Evolutionary conservation across 1,140 invertebrate species (phyloP), one percentile per base, ranked within the genome.

Genomic region (Nephila pilipes): DNA sequence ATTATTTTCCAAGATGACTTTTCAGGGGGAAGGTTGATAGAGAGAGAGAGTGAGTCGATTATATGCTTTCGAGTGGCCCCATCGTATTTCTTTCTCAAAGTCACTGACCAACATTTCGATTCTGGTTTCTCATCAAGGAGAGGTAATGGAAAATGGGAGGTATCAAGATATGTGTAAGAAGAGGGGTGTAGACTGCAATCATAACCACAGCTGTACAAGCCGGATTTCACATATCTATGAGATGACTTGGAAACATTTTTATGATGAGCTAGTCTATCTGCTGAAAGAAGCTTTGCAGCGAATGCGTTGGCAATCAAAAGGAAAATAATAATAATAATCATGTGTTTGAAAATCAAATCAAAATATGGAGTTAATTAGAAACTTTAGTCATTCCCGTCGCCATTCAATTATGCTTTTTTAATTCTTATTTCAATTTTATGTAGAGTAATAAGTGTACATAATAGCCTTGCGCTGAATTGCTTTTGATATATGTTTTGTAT

Each of bases 41-140:
- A 54, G 32, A n/a, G 55, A 57, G 32, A 38, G 29, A 36, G 55
- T 36, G 38, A 58, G 54, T n/a, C 57, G 55, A 63, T 80, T 55
- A 90, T 69, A 69, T 69, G 87, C 69, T 90, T 90, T 65, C 69
- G 46, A 55, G 16, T 75, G 22, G 25, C 46, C 8, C 5, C 22
- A 46, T 8, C 38, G 18, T 54, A 46, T 46, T 46, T 81, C 38
- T 81, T 55, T n/a, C n/a, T 81, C 10, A 54, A 79, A 90, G 87
- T 90, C 87, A 90, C 65, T 90, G 87, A 90, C 87, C 87, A 90
- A 90, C 65, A 90, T 90, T 75, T 90, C 87, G 87, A 90, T 90
- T 90, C 55, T 32, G 87, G 10, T 54, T 90, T 83, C 22, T 32
- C 87, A 75, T 79, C 65, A 90, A 69, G 65, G 8, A 25, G 63